phyloP scores from a whole-genome alignment of 2,113 vertebrate species.

The Esox niger region DNA sequence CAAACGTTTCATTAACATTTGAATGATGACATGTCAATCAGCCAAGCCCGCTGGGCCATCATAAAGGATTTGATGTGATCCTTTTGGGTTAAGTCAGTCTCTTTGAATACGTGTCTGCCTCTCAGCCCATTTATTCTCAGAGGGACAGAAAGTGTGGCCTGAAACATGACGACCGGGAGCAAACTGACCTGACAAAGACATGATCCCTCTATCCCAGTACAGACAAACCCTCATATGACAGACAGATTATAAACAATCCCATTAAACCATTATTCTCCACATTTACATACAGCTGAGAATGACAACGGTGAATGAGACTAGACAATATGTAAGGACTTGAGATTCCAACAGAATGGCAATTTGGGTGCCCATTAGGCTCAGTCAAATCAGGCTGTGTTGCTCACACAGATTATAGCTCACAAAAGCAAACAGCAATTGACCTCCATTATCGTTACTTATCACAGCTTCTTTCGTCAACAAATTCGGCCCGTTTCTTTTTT shows the following conservation, averaged over 20 bases:
- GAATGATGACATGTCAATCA: constrained; percentile 42
- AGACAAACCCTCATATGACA: constrained; percentile 22
- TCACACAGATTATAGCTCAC: constrained; percentile 59
- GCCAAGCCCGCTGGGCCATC: constrained; percentile 32
- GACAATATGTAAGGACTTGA: constrained; percentile 42
- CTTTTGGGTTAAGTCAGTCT: constrained; percentile 50
- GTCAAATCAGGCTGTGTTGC: constrained; percentile 53
- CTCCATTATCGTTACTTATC: constrained; percentile 69
- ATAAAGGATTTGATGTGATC: constrained; percentile 40
- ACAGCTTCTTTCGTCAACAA: constrained; percentile 38
- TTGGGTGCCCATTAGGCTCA: constrained; percentile 60
- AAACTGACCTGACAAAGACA: constrained; percentile 65
- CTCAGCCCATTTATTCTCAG: constrained; percentile 49
- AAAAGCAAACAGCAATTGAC: constrained; percentile 67
- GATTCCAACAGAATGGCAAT: constrained; percentile 65
- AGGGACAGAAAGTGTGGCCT: constrained; percentile 70
- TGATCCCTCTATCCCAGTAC: constrained; percentile 49
- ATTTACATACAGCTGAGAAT: constrained; percentile 67
- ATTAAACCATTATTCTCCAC: constrained; percentile 9
- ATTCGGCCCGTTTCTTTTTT: constrained; percentile 47
- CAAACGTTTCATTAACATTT: constrained; percentile 48
- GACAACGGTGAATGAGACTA: constrained; percentile 18
- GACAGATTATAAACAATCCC: constrained; percentile 8
- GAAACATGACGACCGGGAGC: constrained; percentile 47
- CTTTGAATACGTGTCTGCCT: constrained; percentile 54